phyloP scores from a whole-genome alignment of 2,888 invertebrate genomes.

The Tromatobia lineatoria region DNA sequence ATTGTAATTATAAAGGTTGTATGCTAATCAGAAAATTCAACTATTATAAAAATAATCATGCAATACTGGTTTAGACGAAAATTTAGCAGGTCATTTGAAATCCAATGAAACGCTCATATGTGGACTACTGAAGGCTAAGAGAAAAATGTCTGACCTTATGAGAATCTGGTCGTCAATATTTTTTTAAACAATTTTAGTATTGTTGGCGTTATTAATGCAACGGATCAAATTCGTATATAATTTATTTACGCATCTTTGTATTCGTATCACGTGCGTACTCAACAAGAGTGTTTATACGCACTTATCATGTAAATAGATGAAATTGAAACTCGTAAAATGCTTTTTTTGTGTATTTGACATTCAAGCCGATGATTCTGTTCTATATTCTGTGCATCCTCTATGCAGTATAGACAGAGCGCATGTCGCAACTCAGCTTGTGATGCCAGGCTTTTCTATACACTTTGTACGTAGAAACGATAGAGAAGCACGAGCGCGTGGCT shows the following conservation, averaged over 20 bases:
- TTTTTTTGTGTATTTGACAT: not conserved
- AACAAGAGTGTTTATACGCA: not conserved
- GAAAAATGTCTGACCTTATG: not conserved
- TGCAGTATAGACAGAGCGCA: not conserved
- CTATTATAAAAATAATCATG: not conserved
- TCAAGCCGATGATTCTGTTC: slow-evolving; percentile 21
- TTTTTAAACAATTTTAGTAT: not conserved
- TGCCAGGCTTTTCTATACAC: slow-evolving; percentile 4
- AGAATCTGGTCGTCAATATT: not conserved
- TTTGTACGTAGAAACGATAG: slow-evolving; percentile 10
- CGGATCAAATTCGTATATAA: slow-evolving; percentile 1
- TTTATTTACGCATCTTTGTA: slow-evolving; percentile 27
- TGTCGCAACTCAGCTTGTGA: slow-evolving; percentile 8
- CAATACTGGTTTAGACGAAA: not conserved
- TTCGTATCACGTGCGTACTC: slow-evolving; percentile 15
- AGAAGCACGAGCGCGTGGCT: not conserved
- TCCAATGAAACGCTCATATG: no score
- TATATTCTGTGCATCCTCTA: not conserved
- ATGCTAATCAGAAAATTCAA: not conserved
- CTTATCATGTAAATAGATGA: slow-evolving; percentile 38
- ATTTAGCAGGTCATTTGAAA: not conserved
- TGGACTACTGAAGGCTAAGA: not conserved
- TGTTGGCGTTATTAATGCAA: not conserved
- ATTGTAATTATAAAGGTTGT: slow-evolving; percentile 15
- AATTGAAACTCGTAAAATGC: slow-evolving; percentile 22